Evolutionary conservation across 2,888 invertebrate species (phyloP), one percentile per base, ranked within the genome.

Genomic region (Elysia crispata): DNA sequence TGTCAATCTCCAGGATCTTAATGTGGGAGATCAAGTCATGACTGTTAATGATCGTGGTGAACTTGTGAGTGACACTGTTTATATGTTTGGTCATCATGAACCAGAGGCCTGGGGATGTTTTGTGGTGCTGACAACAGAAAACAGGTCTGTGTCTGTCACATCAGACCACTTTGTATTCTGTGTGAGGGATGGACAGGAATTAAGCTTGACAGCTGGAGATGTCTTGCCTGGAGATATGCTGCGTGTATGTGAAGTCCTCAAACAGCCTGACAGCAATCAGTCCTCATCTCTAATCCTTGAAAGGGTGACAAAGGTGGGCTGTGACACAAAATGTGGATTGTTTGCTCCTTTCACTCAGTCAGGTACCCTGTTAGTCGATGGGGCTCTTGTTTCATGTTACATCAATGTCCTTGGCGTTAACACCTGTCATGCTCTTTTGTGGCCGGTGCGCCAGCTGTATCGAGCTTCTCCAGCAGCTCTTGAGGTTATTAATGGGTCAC

Each of bases 51-150:
- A 1, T 1, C 20, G n/a, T 3, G 80, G 80, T 1, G 6, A 33
- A n/a, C 50, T 80, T 0, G 41, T 30, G 11, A 70, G n/a, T 76
- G 80, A 80, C 25, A 72, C 70, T 31, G 76, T 80, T 18, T 80
- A 80, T 70, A 80, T 80, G 80, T 80, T 80, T 80, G 80, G 80
- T 1, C 80, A 80, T 62, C 28, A 50, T 8, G 80, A 80, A 15
- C 33, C 33, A 18, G 49, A 64, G 13, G 60, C 23, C 15, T n/a
- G 3, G 57, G 49, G 13, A 18, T 70, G 76, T 1, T 80, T 76
- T 64, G 33, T 80, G 5, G 72, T 41, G 6, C 50, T 80, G 50
- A 50, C 49, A 28, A 70, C 76, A 54, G 64, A 33, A 41, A 54
- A 23, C 28, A 28, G 67, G 18, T 30, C 25, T 41, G 76, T 76